Percentiles rank a stretch among this genome's conserved stretches.
These are phyloP conservation scores for Alcedo atthis DNA, from an alignment of 2,797 vertebrate genomes.

Conservation along the genomic window DNA sequence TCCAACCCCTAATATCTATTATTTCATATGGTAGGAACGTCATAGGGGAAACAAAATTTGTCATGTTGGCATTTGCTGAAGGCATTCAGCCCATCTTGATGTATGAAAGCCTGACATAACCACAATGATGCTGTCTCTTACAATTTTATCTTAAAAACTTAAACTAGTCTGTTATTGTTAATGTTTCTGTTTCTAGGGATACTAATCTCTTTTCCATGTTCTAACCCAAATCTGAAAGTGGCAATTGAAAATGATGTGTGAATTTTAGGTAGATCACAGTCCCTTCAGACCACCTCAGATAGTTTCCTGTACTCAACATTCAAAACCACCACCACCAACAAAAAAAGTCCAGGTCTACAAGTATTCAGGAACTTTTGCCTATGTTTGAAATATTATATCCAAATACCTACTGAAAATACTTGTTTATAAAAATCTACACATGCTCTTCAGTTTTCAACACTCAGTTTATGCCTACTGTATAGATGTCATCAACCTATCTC, in stretches of 20 bases:
- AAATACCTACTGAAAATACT: conserved; percentile 36
- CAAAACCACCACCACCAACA: neutral
- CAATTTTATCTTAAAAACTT: conserved; percentile 58
- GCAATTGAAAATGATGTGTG: conserved; percentile 59
- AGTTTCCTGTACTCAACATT: conserved; percentile 55
- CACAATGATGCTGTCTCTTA: neutral
- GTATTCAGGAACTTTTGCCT: neutral
- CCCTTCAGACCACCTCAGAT: neutral
- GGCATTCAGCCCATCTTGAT: conserved; percentile 4
- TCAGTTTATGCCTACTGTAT: neutral
- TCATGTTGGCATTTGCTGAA: conserved; percentile 1
- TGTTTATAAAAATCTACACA: conserved; percentile 9
- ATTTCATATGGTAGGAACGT: conserved; percentile 38
- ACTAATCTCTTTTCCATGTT: conserved; percentile 73
- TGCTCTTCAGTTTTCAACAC: conserved; percentile 12
- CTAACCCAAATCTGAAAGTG: conserved; percentile 58
- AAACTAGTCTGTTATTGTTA: conserved; percentile 60
- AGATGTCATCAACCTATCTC: neutral
- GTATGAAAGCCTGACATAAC: conserved; percentile 19
- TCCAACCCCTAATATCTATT: too few species aligned
- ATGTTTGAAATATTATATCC: neutral
- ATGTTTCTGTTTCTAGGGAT: conserved; percentile 70
- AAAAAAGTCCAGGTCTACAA: neutral
- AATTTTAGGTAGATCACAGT: conserved; percentile 52
- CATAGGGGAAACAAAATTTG: conserved; percentile 39